A percentile compares a stretch with the other conserved stretches of the same genome.
phyloP scores from a whole-genome alignment of 2,113 vertebrate genomes.

The Nycticorax nycticorax region DNA sequence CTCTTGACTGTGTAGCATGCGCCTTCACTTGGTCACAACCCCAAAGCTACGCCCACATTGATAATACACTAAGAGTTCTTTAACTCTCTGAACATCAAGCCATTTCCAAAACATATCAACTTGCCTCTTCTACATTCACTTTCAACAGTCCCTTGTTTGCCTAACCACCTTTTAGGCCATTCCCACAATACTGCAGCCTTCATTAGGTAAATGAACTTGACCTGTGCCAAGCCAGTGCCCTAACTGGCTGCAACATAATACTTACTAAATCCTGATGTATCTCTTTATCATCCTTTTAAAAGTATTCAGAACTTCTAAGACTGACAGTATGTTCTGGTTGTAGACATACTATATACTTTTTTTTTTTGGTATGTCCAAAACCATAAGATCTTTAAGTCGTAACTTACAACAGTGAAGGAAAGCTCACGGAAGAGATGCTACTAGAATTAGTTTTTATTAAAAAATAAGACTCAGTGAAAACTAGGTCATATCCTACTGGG shows the following conservation, averaged over 20 bases:
- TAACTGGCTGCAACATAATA: neutral
- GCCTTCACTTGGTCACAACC: neutral
- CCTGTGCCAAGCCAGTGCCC: neutral
- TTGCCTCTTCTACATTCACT: neutral
- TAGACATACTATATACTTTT: neutral
- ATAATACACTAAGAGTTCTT: neutral
- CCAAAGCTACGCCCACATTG: neutral
- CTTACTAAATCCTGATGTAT: neutral
- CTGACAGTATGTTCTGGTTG: accelerated
- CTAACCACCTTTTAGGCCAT: neutral
- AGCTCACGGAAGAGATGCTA: neutral
- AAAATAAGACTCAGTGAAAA: neutral
- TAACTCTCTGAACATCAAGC: neutral
- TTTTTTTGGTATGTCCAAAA: neutral
- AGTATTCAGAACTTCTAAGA: neutral
- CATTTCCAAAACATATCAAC: neutral
- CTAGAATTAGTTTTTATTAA: neutral
- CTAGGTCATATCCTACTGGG: neutral
- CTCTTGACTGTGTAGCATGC: neutral
- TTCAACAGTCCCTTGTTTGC: neutral
- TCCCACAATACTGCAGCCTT: neutral
- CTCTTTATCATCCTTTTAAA: neutral
- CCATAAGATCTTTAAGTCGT: neutral
- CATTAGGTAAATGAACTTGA: neutral
- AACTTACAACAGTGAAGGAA: neutral